phyloP scores from a whole-genome alignment of 2,113 vertebrate species.

The Sterna hirundo region DNA sequence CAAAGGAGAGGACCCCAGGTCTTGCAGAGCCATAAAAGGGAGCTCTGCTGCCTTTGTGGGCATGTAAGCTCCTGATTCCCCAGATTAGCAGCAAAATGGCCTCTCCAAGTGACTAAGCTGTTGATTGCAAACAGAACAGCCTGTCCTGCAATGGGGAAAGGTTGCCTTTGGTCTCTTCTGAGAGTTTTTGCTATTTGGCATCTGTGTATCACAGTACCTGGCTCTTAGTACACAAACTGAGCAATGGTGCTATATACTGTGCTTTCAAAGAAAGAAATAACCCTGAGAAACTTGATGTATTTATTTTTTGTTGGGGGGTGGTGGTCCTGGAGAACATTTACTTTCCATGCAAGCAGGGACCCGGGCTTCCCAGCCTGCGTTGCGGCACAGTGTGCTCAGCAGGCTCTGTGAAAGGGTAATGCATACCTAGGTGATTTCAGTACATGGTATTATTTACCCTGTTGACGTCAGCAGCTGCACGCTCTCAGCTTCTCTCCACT shows the following conservation, averaged over 20 bases:
- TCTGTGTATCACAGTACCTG: accelerated
- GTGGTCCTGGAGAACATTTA: background rate
- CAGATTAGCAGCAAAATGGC: background rate
- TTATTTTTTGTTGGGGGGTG: background rate
- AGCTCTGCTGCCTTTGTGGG: background rate
- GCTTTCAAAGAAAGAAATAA: background rate
- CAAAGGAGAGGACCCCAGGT: background rate
- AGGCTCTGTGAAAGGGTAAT: background rate
- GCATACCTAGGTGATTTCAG: background rate
- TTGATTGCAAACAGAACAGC: background rate
- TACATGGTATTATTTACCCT: slow-evolving; percentile 45
- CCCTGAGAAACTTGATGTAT: background rate
- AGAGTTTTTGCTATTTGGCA: background rate
- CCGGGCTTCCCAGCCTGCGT: background rate
- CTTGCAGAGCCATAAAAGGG: background rate
- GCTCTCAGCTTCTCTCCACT: slow-evolving; percentile 2
- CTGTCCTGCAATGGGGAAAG: background rate
- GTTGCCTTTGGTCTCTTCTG: background rate
- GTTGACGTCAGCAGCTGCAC: slow-evolving; percentile 63
- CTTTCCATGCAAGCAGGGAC: background rate
- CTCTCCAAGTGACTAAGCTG: background rate
- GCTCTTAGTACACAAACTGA: background rate
- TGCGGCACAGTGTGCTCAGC: background rate
- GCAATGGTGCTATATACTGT: background rate
- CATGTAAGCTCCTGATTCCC: background rate